These are phyloP conservation scores for Plecotus auritus DNA, from an alignment of 2,113 vertebrate species.

Conservation along the genomic window DNA sequence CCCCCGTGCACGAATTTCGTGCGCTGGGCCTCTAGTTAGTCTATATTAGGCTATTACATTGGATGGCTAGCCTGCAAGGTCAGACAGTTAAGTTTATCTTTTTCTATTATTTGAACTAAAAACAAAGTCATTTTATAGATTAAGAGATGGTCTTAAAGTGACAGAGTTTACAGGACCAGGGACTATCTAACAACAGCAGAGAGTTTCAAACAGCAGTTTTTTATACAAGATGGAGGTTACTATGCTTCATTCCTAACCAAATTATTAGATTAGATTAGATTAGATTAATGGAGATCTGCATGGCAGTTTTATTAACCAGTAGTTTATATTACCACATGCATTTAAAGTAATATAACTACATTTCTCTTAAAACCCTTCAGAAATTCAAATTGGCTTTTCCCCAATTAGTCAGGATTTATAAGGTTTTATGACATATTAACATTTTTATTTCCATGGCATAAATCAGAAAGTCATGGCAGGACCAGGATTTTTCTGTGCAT, in stretches of 20 bases:
- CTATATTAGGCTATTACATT: no score
- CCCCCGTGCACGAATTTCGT: no score
- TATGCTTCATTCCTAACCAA: neutral
- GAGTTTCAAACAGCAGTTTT: no score
- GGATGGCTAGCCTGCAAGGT: no score
- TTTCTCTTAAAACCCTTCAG: neutral
- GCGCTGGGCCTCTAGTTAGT: no score
- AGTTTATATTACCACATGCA: neutral
- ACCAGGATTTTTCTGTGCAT: neutral
- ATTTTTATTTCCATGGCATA: neutral
- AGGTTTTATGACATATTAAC: neutral
- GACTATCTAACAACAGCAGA: no score
- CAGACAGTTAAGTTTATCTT: no score
- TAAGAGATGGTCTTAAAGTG: no score
- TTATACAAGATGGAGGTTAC: no score
- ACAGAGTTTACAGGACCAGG: no score
- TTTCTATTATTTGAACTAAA: no score
- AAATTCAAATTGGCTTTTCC: slow-evolving; percentile 29
- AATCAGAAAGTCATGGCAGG: neutral
- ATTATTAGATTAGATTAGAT: neutral
- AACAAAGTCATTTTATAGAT: no score
- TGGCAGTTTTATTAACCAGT: neutral
- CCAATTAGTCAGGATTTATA: neutral
- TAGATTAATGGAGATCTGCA: neutral
- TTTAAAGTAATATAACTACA: neutral